Percentiles rank a stretch among this genome's conserved stretches.
phyloP scores from a whole-genome alignment of 2,888 invertebrate genomes.

The Ctena decussata region DNA sequence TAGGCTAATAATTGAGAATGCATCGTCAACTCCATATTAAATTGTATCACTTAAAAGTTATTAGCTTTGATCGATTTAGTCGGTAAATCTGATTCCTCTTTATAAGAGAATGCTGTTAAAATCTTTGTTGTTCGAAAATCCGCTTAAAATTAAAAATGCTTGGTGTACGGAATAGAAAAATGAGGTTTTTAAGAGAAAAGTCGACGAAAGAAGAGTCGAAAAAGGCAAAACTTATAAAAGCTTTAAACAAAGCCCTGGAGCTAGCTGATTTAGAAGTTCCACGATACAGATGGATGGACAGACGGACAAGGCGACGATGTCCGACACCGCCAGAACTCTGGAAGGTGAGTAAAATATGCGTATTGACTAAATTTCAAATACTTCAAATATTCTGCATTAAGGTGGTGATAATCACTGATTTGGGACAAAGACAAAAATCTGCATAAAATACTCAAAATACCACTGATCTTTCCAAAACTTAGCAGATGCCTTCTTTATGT shows the following conservation, averaged over 20 bases:
- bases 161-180: neutral
- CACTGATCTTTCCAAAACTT: no score
- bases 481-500: no score
- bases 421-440: no score
- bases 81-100: neutral
- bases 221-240: conserved; percentile 36
- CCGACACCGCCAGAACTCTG: conserved; percentile 32
- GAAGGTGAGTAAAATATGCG: neutral
- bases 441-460: no score
- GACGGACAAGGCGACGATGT: neutral
- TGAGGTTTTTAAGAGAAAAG: neutral
- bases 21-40: neutral
- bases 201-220: conserved; percentile 25
- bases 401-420: no score
- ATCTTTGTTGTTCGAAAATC: neutral
- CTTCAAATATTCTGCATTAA: no score
- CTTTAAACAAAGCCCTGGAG: conserved; percentile 45
- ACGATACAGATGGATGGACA: conserved; percentile 33
- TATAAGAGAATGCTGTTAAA: neutral
- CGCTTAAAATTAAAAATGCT: neutral
- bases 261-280: conserved; percentile 20
- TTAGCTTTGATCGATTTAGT: neutral
- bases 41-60: neutral
- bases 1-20: no score
- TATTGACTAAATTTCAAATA: no score